Base-by-base conservation (phyloP, 1,140 invertebrate species). In the Pogonomyrmex barbatus region DNA sequence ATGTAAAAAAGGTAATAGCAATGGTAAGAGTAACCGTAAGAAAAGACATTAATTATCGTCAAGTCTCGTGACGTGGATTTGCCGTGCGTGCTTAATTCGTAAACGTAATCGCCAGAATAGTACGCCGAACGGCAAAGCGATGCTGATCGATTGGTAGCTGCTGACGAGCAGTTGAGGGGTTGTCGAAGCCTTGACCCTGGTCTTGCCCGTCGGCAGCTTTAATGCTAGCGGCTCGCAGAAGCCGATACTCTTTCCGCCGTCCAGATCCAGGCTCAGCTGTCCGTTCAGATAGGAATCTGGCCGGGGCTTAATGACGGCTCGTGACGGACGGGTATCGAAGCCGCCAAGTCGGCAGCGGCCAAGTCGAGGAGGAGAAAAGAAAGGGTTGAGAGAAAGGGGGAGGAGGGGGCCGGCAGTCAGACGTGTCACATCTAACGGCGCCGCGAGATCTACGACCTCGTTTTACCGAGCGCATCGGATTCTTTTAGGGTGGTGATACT, bases 361-460 rank as follows among this genome's bases (percentile, higher is more conserved):
- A 70, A 60, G 73, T 75, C 75, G 63, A 67, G 77, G 81, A 50
- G 73, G 81, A 50, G 73, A 87, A 88, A 79, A 88, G 70, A 88
- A 87, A 81, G 83, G 81, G 87, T 85, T 86, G 85, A 87, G 82
- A 63, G 87, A 77, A 85, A 87, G 33, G 47, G 70, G 70, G 86
- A 87, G 82, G 87, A 83, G 85, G 39, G 75, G 8, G 12, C 42
- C 42, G 42, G 65, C 42, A 68, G 65, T 68, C 65, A 42, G 63
- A 85, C 90, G 91, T 92, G 93, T 93, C 92, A 93, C 93, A 93
- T 93, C 92, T 60, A 93, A 93, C 93, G 92, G 89, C 90, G 92
- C 93, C 93, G 93, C 92, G 91, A 93, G 92, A 93, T 93, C 92
- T 93, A 93, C 93, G 91, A 88, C 90, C 91, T 91, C 54, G 88